A percentile compares a stretch with the other conserved stretches of the same genome.
phyloP scores from a whole-genome alignment of 2,113 vertebrate genomes.

The Psilopogon haemacephalus region DNA sequence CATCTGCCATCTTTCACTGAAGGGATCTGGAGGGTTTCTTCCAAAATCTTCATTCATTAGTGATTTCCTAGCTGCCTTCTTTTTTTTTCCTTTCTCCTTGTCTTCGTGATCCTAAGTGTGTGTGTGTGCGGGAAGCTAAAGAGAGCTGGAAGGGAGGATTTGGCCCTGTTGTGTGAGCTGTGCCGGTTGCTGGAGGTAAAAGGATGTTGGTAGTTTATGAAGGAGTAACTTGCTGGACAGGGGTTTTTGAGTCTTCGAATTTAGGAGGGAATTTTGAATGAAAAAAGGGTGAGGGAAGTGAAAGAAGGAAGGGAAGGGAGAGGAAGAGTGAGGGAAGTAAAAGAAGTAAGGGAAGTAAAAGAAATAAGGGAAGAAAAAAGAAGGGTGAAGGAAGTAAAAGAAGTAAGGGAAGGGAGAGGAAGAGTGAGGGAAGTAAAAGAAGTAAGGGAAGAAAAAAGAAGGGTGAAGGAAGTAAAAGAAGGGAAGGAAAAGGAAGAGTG shows the following conservation, averaged over 20 bases:
- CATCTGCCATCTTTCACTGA: neutral
- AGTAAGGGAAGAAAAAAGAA: too few species aligned
- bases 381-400: too few species aligned
- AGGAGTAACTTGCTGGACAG: neutral
- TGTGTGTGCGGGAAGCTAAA: neutral
- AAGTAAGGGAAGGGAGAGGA: too few species aligned
- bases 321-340: too few species aligned
- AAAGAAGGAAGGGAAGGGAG: neutral
- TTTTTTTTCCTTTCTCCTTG: rapidly evolving
- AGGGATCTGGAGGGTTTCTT: neutral
- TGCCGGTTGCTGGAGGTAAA: neutral
- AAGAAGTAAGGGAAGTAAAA: too few species aligned
- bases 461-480: too few species aligned
- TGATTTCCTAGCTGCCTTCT: neutral
- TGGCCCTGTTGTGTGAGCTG: neutral
- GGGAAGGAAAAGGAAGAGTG: too few species aligned
- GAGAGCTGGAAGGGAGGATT: neutral
- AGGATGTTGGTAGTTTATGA: neutral
- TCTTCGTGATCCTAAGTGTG: neutral
- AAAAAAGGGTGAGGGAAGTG: neutral
- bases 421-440: too few species aligned
- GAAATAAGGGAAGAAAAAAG: too few species aligned
- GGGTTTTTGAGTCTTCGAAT: neutral
- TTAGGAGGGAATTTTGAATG: neutral
- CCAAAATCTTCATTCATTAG: neutral